These are phyloP conservation scores for Pluvianellus socialis DNA, from an alignment of 2,113 vertebrate species.

Conservation along the genomic window DNA sequence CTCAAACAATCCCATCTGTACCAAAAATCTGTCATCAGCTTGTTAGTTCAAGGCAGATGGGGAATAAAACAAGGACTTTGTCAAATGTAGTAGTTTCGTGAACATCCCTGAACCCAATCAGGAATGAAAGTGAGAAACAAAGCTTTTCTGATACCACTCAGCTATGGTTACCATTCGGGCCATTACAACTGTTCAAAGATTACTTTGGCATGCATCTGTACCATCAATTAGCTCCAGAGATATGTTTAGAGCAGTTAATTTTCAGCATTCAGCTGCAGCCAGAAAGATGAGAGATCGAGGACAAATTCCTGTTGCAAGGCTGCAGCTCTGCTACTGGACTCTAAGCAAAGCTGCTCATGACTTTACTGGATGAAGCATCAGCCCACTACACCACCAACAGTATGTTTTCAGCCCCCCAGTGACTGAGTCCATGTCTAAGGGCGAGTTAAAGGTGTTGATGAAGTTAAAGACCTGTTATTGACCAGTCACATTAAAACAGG, in stretches of 20 bases:
- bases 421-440: fast-evolving
- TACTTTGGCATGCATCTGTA: not conserved
- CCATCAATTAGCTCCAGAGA: not conserved
- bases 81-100: not conserved
- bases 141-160: not conserved
- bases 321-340: not conserved
- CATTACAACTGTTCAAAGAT: slow-evolving; percentile 1
- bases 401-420: not conserved
- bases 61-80: slow-evolving; percentile 7
- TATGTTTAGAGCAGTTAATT: not conserved
- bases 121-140: slow-evolving; percentile 5
- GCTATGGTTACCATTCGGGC: not conserved
- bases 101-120: not conserved
- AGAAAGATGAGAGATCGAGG: not conserved
- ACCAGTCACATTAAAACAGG: not conserved
- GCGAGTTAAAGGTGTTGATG: not conserved
- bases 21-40: not conserved
- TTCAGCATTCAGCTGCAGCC: not conserved
- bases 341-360: not conserved
- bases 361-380: not conserved
- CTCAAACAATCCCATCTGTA: slow-evolving; percentile 1
- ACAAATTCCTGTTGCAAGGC: not conserved
- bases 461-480: not conserved
- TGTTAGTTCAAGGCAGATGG: slow-evolving; percentile 7
- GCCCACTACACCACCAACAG: not conserved